Base-by-base conservation (phyloP, 2,888 invertebrate species). In the Noctuana brunneofusca region DNA sequence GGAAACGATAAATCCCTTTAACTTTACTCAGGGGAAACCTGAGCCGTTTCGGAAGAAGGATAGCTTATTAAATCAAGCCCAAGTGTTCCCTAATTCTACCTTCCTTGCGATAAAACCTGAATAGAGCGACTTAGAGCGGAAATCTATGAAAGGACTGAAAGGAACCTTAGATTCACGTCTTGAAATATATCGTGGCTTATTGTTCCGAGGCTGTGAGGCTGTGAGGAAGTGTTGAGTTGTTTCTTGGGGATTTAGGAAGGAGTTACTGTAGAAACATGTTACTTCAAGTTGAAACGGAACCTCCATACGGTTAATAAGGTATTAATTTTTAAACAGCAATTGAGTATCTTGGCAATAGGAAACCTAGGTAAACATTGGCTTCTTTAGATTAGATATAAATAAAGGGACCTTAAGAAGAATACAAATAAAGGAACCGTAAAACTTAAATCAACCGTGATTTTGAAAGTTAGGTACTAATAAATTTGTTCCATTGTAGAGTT, bases 1-100 rank as follows among this genome's bases (percentile, higher is more conserved):
- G 41, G 32, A 50, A 55, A 30, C 50, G 22, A 63, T 63, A 63
- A 63, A 63, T 63, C 56, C n/a, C 50, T 52, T 22, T 20, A 52
- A 57, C 38, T 56, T 22, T 52, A 43, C 63, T 43, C 52, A 16
- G 12, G 43, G 32, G 52, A 46, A 63, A 56, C 56, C 56, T 41
- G 41, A 52, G 20, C 43, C 52, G 32, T 57, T 57, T n/a, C 52
- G 43, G 43, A 63, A 63, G 52, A 63, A 52, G 57, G 41, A 63
- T 63, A 32, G 56, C 57, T 57, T 50, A 63, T 63, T 63, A 63
- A 63, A 63, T 63, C 62, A 56, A 30, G 30, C 62, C 62, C 56
- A 56, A 63, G 50, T 56, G 56, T 48, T 48, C 55, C 41, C 56
- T 62, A 32, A 55, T 46, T 56, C 56, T 41, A 38, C 30, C 49